A percentile compares a stretch with the other conserved stretches of the same genome.
phyloP scores from a whole-genome alignment of 2,113 vertebrate genomes.

The Hassar affinis region DNA sequence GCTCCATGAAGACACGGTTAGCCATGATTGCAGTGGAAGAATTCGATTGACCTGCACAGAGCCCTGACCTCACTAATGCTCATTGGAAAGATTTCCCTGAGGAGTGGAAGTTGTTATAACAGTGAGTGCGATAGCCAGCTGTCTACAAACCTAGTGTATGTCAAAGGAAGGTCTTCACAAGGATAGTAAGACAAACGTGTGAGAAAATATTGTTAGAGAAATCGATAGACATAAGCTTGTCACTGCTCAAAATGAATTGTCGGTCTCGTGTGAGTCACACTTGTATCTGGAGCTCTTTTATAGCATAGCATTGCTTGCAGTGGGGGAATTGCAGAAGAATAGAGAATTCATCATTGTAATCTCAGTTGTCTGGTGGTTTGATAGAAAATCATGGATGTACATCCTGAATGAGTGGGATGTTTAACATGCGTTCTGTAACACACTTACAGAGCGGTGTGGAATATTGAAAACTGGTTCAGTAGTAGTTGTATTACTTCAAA shows the following conservation, averaged over 20 bases:
- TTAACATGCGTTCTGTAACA: not conserved
- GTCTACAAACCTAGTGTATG: not conserved
- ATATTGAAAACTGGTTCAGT: not conserved
- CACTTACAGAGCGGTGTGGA: not conserved
- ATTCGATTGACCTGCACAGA: not conserved
- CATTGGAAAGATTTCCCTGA: not conserved
- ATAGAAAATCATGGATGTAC: not conserved
- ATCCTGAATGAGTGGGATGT: not conserved
- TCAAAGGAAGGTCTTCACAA: not conserved
- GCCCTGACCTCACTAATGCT: not conserved
- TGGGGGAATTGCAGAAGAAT: not conserved
- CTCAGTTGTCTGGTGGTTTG: not conserved
- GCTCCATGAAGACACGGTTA: not conserved
- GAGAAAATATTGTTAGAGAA: not conserved
- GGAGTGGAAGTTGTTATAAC: not conserved
- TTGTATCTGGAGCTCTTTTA: not conserved
- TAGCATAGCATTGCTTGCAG: not conserved
- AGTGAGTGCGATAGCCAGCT: not conserved
- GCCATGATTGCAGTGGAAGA: not conserved
- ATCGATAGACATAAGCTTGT: not conserved
- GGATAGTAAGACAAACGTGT: not conserved
- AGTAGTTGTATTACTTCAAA: not conserved
- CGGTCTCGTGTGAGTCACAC: not conserved
- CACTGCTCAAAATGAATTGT: not conserved
- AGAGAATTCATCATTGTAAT: not conserved